Conservation (phyloP, 2,113 vertebrate genomes). For the Erinaceus europaeus region DNA sequence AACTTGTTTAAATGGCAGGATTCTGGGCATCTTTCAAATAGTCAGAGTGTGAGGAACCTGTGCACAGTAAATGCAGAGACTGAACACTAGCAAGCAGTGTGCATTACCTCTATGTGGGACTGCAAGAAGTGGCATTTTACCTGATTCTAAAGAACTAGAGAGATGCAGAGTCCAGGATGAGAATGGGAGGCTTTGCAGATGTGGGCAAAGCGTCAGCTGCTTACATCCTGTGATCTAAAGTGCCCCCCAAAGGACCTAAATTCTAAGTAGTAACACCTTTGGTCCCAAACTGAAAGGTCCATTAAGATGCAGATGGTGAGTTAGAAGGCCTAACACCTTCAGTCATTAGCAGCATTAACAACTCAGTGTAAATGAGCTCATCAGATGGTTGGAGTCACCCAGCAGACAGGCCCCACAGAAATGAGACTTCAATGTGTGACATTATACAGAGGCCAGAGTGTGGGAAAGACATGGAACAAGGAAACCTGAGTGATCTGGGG, state of each 20-base stretch:
- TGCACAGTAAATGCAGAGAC: background rate
- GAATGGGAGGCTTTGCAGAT: background rate
- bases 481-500: background rate
- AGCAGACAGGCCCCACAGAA: background rate
- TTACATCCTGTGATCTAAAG: background rate
- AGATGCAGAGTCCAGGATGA: background rate
- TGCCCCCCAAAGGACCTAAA: background rate
- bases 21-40: background rate
- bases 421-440: background rate
- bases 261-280: slow-evolving; percentile 26
- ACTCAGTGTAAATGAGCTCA: background rate
- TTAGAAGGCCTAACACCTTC: background rate
- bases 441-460: background rate
- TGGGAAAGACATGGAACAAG: background rate
- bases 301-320: slow-evolving; percentile 42
- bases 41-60: background rate
- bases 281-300: slow-evolving; percentile 4
- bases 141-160: background rate
- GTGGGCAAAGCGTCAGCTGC: no score
- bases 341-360: slow-evolving; percentile 2
- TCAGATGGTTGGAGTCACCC: background rate
- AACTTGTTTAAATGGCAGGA: background rate
- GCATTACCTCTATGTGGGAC: rapidly evolving
- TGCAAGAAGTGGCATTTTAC: background rate
- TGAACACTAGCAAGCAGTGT: background rate